Evolutionary conservation across 2,113 vertebrate species (phyloP).

Genomic region (Mus spicilegus): DNA sequence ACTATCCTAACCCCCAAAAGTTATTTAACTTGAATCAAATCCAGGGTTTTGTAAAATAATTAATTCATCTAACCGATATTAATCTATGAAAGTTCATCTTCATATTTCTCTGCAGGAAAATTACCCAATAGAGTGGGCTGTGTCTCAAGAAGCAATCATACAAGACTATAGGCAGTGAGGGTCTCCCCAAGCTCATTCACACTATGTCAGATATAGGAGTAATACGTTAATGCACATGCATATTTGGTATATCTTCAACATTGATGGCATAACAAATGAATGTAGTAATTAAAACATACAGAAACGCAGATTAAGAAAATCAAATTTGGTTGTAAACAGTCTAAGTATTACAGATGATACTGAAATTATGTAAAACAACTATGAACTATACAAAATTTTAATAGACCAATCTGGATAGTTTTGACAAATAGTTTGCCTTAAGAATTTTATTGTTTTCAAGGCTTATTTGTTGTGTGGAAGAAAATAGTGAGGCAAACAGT

Average conservation of each 20-base stretch:
- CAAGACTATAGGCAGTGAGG: too few species aligned
- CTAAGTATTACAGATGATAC: neutral
- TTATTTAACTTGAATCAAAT: too few species aligned
- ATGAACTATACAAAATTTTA: neutral
- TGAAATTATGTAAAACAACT: neutral
- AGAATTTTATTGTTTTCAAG: neutral
- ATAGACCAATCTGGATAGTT: conserved; percentile 23
- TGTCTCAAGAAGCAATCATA: too few species aligned
- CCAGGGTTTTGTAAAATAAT: too few species aligned
- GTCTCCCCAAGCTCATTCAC: too few species aligned
- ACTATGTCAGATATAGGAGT: too few species aligned
- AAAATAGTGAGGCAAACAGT: neutral
- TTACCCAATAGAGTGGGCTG: too few species aligned
- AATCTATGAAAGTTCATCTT: too few species aligned
- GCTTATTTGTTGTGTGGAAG: neutral
- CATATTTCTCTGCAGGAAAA: too few species aligned
- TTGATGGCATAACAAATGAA: neutral
- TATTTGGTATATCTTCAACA: neutral
- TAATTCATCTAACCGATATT: too few species aligned
- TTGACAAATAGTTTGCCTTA: neutral
- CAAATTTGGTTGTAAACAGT: neutral
- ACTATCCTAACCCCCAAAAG: too few species aligned
- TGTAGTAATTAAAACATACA: neutral
- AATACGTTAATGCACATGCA: too few species aligned
- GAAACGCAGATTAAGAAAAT: neutral